Conservation (phyloP, 1,140 invertebrate species). For the Saccostrea glomerata region DNA sequence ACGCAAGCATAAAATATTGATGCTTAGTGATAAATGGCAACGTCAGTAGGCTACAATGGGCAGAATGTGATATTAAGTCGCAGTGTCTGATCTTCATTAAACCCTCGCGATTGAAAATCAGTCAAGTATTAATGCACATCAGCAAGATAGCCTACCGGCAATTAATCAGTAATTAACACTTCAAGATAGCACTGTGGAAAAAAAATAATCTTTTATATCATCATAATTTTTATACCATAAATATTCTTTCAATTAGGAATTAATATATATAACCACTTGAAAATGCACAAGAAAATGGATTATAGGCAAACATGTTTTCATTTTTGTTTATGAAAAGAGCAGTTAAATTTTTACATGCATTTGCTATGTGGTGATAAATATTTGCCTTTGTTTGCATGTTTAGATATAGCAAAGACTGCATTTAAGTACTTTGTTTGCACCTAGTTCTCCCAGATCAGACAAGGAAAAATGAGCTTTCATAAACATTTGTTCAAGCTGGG, state of each 20-base stretch:
- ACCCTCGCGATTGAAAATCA: slow-evolving; percentile 38
- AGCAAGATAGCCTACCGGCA: neutral
- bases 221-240: slow-evolving; percentile 18
- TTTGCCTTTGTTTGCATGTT: neutral
- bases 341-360: neutral
- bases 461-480: neutral
- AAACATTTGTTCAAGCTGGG: no score
- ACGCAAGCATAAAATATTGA: slow-evolving; percentile 45
- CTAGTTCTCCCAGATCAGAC: neutral
- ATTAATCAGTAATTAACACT: slow-evolving; percentile 45
- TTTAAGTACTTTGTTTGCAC: neutral
- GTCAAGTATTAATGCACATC: slow-evolving; percentile 39
- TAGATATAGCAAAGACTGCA: neutral
- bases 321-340: neutral
- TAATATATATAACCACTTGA: neutral
- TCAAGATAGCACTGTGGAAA: slow-evolving; percentile 26
- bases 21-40: slow-evolving; percentile 32
- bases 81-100: slow-evolving; percentile 21
- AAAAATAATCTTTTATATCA: slow-evolving; percentile 23
- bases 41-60: slow-evolving; percentile 11
- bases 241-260: slow-evolving; percentile 2
- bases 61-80: slow-evolving; percentile 27
- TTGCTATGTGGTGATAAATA: neutral
- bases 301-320: neutral
- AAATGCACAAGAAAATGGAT: neutral